Base-by-base conservation (phyloP, 64 coral and sea anemone species). In the Actinia equina region DNA sequence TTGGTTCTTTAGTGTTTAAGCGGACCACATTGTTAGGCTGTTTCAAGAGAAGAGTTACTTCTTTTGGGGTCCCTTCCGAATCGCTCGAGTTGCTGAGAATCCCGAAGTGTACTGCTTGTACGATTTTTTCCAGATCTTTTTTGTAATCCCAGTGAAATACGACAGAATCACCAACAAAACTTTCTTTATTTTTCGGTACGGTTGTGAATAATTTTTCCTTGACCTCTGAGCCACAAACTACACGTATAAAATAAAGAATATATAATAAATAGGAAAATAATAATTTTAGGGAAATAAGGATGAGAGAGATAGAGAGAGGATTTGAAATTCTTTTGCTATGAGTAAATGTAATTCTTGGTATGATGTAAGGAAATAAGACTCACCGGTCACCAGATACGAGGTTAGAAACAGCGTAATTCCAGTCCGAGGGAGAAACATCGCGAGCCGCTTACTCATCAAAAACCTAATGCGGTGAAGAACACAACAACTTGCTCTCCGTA, bases 121-220 rank as follows among this genome's bases (percentile, higher is more conserved):
- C 0, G 13, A 8, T 14, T 3, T 58, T 14, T 22, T 85, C 42
- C 7, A 37, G 30, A 37, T 37, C 30, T 37, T 58, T 17, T 58
- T 0, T 44, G 23, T 85, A 59, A 26, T 85, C 83, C 83, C 83
- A 85, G 53, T 58, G 41, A 30, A 85, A 85, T 19, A 14, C 9
- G 30, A 85, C 83, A 17, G 52, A 37, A 63, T 85, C 83, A 15
- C 83, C 83, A n/a, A 85, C 83, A 53, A 85, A 85, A 60, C 61
- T 63, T 85, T 85, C 83, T 42, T 85, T 85, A 58, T 60, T 19
- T 53, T 85, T 85, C 10, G 83, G 83, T 43, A 30, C 27, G 19
- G 83, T 85, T 5, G 25, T 85, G 41, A 85, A 82, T 8, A 15
- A n/a, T 52, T 22, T 55, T 37, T 37, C 30, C 17, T 20, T 3